A percentile compares a stretch with the other conserved stretches of the same genome.
phyloP scores from a whole-genome alignment of 2,797 vertebrate species.

The Diplodus sargus region DNA sequence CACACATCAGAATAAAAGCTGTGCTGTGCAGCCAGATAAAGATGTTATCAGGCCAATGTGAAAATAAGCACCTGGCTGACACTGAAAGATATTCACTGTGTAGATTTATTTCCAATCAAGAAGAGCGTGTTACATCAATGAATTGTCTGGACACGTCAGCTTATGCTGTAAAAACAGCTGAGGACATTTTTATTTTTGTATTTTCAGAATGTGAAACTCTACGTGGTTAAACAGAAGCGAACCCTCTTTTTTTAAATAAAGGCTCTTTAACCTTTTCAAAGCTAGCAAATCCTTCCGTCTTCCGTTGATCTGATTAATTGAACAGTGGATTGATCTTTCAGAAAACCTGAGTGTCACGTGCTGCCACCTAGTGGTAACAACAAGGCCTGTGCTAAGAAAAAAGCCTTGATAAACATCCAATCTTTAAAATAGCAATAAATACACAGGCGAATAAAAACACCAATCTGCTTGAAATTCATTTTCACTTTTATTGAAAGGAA shows the following conservation, averaged over 20 bases:
- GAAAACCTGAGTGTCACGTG: not conserved
- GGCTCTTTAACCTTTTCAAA: not conserved
- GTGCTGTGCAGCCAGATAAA: slow-evolving; percentile 38
- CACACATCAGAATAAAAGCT: slow-evolving; percentile 32
- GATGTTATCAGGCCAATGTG: slow-evolving; percentile 16
- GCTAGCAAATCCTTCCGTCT: not conserved
- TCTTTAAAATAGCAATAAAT: not conserved
- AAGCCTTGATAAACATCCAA: not conserved
- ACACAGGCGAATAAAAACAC: slow-evolving; percentile 6
- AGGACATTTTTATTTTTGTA: not conserved
- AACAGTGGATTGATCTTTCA: not conserved
- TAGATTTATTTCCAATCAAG: too few relatives aligned
- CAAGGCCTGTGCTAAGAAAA: not conserved
- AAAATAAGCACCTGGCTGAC: slow-evolving; percentile 46
- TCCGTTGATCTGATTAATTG: not conserved
- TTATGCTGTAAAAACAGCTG: not conserved
- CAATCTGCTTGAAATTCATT: slow-evolving; percentile 52
- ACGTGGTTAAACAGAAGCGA: not conserved
- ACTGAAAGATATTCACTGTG: not conserved
- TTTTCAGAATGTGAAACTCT: not conserved
- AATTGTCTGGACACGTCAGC: not conserved
- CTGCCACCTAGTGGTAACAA: slow-evolving; percentile 58
- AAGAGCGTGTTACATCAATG: not conserved
- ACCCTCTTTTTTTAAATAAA: not conserved
- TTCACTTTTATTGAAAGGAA: slow-evolving; percentile 86